Evolutionary conservation across 2,888 invertebrate genomes (phyloP).

Genomic region (Drosophila paramelanica): DNA sequence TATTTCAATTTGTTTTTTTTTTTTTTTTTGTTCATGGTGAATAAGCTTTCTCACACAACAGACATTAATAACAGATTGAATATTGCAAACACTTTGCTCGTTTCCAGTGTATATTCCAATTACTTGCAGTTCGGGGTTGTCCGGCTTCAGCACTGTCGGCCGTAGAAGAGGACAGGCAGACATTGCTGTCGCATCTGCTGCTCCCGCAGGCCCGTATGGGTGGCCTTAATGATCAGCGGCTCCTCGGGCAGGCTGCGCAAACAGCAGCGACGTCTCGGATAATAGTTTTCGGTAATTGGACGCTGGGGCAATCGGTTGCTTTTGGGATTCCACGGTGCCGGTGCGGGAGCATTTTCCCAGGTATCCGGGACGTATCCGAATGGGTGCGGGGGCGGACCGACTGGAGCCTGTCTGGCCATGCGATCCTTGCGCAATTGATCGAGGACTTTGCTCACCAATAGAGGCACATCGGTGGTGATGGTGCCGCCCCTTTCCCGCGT

Average conservation of each 20-base stretch:
- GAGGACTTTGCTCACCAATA: neutral
- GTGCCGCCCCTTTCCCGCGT: conserved; percentile 4
- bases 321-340: no score
- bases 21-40: neutral
- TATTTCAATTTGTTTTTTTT: neutral
- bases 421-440: neutral
- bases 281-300: neutral
- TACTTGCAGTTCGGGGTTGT: neutral
- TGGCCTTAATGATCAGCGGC: conserved; percentile 41
- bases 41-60: neutral
- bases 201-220: conserved; percentile 25
- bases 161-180: conserved; percentile 42
- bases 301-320: no score
- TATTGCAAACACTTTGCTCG: neutral
- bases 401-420: no score
- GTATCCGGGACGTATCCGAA: no score
- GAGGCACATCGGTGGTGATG: conserved; percentile 5
- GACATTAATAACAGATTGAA: neutral
- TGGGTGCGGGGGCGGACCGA: no score
- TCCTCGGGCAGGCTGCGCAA: conserved; percentile 41
- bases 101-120: no score
- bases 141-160: conserved; percentile 5
- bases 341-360: no score
- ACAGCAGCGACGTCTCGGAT: conserved; percentile 32
- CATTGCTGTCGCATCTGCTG: conserved; percentile 30